Conservation (phyloP, 2,797 vertebrate species). For the Arremon aurantiirostris region DNA sequence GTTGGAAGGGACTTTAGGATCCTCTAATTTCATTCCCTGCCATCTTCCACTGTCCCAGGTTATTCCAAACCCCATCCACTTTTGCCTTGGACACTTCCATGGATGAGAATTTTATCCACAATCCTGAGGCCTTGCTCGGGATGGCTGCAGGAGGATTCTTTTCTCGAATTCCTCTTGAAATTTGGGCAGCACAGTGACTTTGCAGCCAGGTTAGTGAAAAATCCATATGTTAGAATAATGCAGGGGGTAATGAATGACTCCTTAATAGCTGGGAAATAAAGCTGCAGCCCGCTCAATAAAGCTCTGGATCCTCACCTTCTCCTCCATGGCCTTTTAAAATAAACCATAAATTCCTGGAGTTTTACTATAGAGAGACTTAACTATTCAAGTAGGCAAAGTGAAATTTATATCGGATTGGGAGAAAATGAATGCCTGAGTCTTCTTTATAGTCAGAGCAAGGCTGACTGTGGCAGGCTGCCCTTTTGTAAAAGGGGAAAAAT, state of each 20-base stretch:
- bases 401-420: background rate
- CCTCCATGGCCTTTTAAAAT: slow-evolving; percentile 29
- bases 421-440: background rate
- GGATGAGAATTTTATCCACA: background rate
- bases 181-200: background rate
- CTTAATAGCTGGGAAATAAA: slow-evolving; percentile 55
- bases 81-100: background rate
- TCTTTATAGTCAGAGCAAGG: background rate
- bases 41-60: background rate
- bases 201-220: slow-evolving; percentile 34
- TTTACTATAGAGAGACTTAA: slow-evolving; percentile 32
- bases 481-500: background rate
- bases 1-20: too few relatives aligned
- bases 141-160: background rate
- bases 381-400: slow-evolving; percentile 10
- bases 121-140: background rate
- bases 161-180: background rate
- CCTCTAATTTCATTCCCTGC: background rate
- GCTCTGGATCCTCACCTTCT: background rate
- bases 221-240: slow-evolving; percentile 40
- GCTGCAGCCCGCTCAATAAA: slow-evolving; percentile 28
- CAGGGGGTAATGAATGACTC: slow-evolving; percentile 18
- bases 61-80: background rate
- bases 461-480: background rate
- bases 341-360: slow-evolving; percentile 44